These are phyloP conservation scores for Gambusia yucatana DNA, from an alignment of 2,797 vertebrate species.

Conservation along the genomic window DNA sequence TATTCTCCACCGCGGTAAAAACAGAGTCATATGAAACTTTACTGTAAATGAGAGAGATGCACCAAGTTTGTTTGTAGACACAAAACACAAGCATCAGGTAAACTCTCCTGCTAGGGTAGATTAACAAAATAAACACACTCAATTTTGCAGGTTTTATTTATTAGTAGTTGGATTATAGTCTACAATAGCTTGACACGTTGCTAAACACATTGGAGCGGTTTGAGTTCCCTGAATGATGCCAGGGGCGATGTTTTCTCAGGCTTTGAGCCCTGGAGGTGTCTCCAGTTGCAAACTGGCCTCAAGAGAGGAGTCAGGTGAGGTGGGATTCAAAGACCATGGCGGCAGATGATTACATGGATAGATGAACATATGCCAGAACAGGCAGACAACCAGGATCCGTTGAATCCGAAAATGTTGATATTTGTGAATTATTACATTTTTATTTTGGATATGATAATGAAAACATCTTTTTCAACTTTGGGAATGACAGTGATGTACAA, in stretches of 20 bases:
- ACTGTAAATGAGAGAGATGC: conserved; percentile 20
- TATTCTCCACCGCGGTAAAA: conserved; percentile 40
- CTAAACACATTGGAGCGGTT: not conserved
- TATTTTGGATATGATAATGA: too few relatives aligned
- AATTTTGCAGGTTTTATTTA: not conserved
- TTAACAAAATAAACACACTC: not conserved
- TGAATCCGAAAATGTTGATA: too few relatives aligned
- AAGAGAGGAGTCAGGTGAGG: not conserved
- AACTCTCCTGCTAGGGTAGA: not conserved
- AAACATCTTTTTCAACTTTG: not conserved
- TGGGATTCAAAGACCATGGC: not conserved
- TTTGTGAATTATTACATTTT: too few relatives aligned
- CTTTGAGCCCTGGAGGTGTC: not conserved
- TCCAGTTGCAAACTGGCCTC: not conserved
- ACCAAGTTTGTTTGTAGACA: conserved; percentile 24
- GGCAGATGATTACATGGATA: not conserved
- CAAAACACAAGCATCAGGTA: conserved; percentile 27
- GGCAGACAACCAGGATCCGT: too few relatives aligned
- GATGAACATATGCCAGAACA: not conserved
- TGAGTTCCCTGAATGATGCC: not conserved
- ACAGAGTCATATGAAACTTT: conserved; percentile 29
- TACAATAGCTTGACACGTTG: not conserved
- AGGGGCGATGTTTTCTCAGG: not conserved
- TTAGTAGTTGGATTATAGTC: not conserved
- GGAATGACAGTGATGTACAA: not conserved